A percentile compares a stretch with the other conserved stretches of the same genome.
Conservation (phyloP, 1,140 invertebrate genomes). For the Streblospio benedicti region DNA sequence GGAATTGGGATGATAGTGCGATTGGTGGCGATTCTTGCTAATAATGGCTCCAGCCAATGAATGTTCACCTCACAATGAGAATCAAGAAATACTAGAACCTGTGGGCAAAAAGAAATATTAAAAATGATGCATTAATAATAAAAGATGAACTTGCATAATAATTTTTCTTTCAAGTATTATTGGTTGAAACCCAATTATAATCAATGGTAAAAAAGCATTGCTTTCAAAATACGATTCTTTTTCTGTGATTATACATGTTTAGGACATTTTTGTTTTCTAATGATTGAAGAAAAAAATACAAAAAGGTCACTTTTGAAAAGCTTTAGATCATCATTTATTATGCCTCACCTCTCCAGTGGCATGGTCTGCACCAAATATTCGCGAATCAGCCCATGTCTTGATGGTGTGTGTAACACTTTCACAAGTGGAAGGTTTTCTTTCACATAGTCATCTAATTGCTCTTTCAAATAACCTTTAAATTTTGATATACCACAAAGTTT, state of each 20-base stretch:
- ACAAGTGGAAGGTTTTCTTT: conserved; percentile 46
- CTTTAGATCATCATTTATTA: too few species aligned
- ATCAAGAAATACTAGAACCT: conserved; percentile 93
- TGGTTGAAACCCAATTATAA: not conserved
- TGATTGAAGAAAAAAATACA: too few species aligned
- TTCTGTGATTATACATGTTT: too few species aligned
- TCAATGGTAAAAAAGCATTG: too few species aligned
- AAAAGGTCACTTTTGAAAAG: too few species aligned
- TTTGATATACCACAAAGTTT: not conserved
- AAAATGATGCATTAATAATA: not conserved
- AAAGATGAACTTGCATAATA: not conserved
- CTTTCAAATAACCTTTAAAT: not conserved
- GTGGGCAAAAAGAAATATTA: conserved; percentile 42
- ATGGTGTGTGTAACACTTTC: conserved; percentile 53
- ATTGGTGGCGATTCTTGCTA: conserved; percentile 84
- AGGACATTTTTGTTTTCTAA: too few species aligned
- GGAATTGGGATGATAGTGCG: conserved; percentile 71
- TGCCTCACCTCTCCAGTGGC: conserved; percentile 70
- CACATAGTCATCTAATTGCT: conserved; percentile 4
- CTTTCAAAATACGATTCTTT: too few species aligned
- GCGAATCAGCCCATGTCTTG: conserved; percentile 83
- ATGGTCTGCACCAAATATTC: conserved; percentile 70
- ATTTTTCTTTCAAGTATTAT: not conserved
- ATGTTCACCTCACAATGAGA: conserved; percentile 89
- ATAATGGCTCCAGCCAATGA: conserved; percentile 90